A percentile compares a stretch with the other conserved stretches of the same genome.
Conservation (phyloP, 2,797 vertebrate species). For the Alca torda region DNA sequence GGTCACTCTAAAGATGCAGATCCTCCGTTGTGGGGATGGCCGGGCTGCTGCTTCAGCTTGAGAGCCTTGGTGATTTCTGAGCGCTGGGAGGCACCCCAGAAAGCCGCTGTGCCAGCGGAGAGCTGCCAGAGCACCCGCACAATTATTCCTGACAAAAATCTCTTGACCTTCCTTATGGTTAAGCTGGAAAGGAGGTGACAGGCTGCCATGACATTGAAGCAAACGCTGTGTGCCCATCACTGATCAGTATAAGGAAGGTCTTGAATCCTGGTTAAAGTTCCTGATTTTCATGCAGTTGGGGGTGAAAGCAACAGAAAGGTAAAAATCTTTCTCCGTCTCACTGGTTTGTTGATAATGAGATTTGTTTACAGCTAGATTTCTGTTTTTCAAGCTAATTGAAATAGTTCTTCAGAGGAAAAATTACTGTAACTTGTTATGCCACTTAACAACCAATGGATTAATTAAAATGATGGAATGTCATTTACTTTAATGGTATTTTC, state of each 20-base stretch:
- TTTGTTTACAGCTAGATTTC: background rate
- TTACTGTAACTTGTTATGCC: background rate
- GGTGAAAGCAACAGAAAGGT: background rate
- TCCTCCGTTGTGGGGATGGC: fast-evolving
- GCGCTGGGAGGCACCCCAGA: background rate
- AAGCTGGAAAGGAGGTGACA: background rate
- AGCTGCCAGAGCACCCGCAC: background rate
- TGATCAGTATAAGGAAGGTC: background rate
- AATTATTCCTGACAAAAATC: background rate
- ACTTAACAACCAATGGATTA: background rate
- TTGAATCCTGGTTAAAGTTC: background rate
- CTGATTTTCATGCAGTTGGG: background rate
- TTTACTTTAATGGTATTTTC: background rate
- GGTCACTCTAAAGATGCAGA: background rate
- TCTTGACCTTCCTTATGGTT: background rate
- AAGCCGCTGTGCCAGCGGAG: background rate
- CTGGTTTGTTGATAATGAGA: background rate
- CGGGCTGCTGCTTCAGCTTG: background rate
- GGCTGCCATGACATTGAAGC: background rate
- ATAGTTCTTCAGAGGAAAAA: background rate
- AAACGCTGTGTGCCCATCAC: background rate
- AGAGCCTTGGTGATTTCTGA: background rate
- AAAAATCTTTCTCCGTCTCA: background rate
- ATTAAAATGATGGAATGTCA: background rate
- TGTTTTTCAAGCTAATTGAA: background rate